phyloP scores from a whole-genome alignment of 37 sponge, comb jelly and placozoan genomes.

The Cladorhizidae sp. region DNA sequence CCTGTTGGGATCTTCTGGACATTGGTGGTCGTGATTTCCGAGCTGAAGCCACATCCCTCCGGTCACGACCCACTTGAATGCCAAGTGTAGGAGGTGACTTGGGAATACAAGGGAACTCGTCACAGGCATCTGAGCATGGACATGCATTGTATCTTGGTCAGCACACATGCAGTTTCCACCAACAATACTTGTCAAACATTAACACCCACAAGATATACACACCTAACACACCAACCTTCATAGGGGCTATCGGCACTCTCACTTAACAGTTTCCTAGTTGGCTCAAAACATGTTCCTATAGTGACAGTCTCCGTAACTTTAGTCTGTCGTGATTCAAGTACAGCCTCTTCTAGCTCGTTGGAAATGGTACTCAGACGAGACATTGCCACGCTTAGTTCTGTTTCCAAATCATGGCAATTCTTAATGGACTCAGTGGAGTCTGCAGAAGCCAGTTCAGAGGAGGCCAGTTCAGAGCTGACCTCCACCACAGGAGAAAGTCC shows the following conservation, averaged over 20 bases:
- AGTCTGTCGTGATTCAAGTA: constrained; percentile 17
- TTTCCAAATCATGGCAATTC: constrained; percentile 10
- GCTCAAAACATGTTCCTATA: not conserved
- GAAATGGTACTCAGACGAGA: constrained; percentile 8
- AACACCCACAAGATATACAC: not conserved
- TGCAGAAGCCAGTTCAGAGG: not conserved
- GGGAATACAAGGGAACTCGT: constrained; percentile 32
- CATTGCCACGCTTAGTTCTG: constrained; percentile 23
- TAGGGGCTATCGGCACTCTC: not conserved
- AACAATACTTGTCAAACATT: not conserved
- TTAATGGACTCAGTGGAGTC: not conserved
- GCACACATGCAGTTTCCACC: not conserved
- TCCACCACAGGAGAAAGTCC: constrained; percentile 38
- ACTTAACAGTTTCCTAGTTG: not conserved
- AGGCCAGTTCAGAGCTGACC: constrained; percentile 24
- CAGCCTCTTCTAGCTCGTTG: constrained; percentile 23
- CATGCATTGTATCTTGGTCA: not conserved
- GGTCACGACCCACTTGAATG: constrained; percentile 39
- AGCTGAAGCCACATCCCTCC: constrained; percentile 24
- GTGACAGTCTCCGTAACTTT: constrained; percentile 21
- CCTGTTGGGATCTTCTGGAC: constrained; percentile 3
- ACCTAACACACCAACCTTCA: constrained; percentile 17
- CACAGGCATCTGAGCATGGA: constrained; percentile 7
- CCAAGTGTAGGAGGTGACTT: constrained; percentile 36
- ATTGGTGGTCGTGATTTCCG: constrained; percentile 40